Conservation (phyloP, 2,888 invertebrate species). For the Dicyrtomina minuta region DNA sequence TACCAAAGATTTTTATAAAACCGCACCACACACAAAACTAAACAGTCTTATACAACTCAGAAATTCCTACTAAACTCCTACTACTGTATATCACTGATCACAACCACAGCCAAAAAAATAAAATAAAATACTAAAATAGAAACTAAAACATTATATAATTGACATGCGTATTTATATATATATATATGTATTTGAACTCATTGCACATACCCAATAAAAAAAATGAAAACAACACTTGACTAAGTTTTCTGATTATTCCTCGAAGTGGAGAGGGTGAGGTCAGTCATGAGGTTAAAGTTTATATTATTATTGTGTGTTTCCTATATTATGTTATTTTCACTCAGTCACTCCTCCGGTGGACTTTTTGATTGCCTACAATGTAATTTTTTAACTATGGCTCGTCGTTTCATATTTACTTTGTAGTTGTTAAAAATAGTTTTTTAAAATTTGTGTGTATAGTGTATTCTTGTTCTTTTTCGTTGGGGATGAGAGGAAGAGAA, state of each 20-base stretch:
- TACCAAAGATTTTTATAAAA: background rate
- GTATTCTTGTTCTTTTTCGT: background rate
- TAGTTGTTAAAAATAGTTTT: background rate
- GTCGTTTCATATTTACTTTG: conserved; percentile 4
- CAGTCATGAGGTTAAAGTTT: conserved; percentile 17
- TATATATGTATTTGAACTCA: too few relatives aligned
- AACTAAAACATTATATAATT: too few relatives aligned
- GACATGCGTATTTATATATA: too few relatives aligned
- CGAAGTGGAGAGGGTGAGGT: conserved; percentile 22
- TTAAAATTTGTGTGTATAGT: background rate
- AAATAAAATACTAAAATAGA: background rate
- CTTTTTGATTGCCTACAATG: conserved; percentile 6
- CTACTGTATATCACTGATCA: background rate
- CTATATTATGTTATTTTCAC: background rate
- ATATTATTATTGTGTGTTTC: conserved; percentile 2
- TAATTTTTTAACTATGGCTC: background rate
- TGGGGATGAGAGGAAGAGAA: background rate
- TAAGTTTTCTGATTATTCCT: background rate
- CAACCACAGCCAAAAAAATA: background rate
- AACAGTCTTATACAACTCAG: too few relatives aligned
- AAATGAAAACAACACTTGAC: background rate
- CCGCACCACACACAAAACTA: background rate
- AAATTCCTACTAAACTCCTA: too few relatives aligned
- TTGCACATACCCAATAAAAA: too few relatives aligned
- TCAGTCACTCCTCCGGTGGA: conserved; percentile 16